A percentile compares a stretch with the other conserved stretches of the same genome.
Evolutionary conservation across 2,888 invertebrate species (phyloP).

Genomic region (Heliothis peltigera): DNA sequence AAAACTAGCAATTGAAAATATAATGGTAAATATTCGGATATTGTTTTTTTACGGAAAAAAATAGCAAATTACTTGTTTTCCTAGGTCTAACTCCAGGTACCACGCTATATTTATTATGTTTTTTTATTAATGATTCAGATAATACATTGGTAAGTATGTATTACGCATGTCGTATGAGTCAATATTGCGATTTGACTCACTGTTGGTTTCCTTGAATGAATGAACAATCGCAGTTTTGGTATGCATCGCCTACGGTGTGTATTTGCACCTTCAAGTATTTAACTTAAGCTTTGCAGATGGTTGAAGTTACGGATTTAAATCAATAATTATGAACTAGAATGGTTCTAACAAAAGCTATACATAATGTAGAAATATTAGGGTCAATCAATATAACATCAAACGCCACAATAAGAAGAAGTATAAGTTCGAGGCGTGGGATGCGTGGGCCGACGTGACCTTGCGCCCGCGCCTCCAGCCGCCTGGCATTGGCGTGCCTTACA

Average conservation of each 20-base stretch:
- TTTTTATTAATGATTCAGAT: constrained; percentile 46
- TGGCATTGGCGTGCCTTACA: constrained; percentile 74
- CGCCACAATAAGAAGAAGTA: constrained; percentile 21
- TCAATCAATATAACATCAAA: not conserved
- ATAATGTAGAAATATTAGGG: not conserved
- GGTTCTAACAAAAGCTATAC: not conserved
- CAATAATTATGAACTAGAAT: too few relatives aligned
- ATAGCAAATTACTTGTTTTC: too few relatives aligned
- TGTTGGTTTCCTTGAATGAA: constrained; percentile 75
- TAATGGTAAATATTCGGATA: too few relatives aligned
- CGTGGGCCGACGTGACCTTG: constrained; percentile 81
- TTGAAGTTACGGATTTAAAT: not conserved
- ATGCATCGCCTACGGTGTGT: constrained; percentile 48
- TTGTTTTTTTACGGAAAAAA: too few relatives aligned
- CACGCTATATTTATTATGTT: too few relatives aligned
- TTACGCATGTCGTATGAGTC: constrained; percentile 68
- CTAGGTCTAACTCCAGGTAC: too few relatives aligned
- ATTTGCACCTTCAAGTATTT: constrained; percentile 22
- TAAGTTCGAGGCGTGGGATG: constrained; percentile 65
- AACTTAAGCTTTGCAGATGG: constrained; percentile 12
- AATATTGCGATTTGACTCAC: constrained; percentile 76
- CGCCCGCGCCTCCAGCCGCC: constrained; percentile 60
- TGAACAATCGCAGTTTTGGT: constrained; percentile 49
- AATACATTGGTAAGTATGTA: constrained; percentile 39
- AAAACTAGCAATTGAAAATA: too few relatives aligned